Evolutionary conservation across 2,888 invertebrate genomes (phyloP), one percentile per base, ranked within the genome.

Genomic region (Cryptosula pallasiana): DNA sequence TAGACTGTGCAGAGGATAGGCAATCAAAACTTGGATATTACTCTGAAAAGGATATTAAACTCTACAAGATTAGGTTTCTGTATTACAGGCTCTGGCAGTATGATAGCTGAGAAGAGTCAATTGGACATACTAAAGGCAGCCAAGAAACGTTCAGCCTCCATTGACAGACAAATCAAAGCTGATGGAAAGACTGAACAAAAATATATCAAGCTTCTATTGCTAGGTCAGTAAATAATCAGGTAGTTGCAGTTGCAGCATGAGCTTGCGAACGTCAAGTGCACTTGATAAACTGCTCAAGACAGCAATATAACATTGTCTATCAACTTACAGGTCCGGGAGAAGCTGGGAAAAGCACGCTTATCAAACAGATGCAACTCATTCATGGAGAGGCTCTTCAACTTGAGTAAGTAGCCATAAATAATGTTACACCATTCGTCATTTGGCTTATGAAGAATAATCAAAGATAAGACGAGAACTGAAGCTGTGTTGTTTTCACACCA

Each of bases 351-450:
- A 92, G 92, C 0, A 93, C 93, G 0, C 91, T 93, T 23, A 90
- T 92, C 32, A 93, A 93, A 80, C 93, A 93, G 84, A 93, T 93
- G 92, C 91, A 90, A 82, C 92, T 93, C 77, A 84, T 93, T 57
- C 92, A 93, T 79, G 89, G 92, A 2, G 90, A 91, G 80, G 92
- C 91, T 71, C 92, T 91, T 78, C 88, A 89, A 23, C 87, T 89
- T 23, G 88, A 88, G 92, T 92, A 87, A 87, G 87, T 86, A 45
- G 23, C 23, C 45, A 45, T 45, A 45, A 45, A 20, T 13, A 20
- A 45, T 20, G 20, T 45, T 29, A 20, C 25, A 55, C 13, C n/a
- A n/a, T n/a, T n/a, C n/a, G n/a, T n/a, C n/a, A n/a, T n/a, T n/a
- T n/a, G n/a, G n/a, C n/a, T n/a, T n/a, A n/a, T n/a, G n/a, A n/a